These are phyloP conservation scores for Nyctibius bracteatus DNA, from an alignment of 2,113 vertebrate genomes.

Conservation along the genomic window DNA sequence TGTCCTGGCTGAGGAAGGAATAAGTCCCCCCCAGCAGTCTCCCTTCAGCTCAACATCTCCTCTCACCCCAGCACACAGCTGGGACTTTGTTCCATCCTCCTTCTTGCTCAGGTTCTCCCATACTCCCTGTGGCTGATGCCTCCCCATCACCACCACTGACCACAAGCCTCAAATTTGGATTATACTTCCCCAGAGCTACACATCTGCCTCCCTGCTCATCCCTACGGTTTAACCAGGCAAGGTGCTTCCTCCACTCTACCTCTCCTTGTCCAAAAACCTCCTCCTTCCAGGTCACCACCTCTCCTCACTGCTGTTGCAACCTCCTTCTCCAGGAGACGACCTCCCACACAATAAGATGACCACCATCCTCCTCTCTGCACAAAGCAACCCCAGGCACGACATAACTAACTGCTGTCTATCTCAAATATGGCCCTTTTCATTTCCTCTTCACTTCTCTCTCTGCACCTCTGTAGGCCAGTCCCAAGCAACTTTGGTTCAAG, in stretches of 20 bases:
- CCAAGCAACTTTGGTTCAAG: background rate
- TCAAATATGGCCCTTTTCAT: background rate
- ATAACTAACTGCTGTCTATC: background rate
- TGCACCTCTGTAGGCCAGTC: background rate
- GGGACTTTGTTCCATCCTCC: background rate
- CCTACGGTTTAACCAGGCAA: background rate
- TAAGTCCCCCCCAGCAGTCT: background rate
- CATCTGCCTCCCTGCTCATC: background rate
- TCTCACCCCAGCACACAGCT: background rate
- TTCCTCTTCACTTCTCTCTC: background rate
- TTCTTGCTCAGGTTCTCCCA: background rate
- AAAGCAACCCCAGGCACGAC: background rate
- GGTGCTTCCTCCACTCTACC: background rate
- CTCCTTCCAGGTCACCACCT: background rate
- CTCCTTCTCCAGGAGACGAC: background rate
- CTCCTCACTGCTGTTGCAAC: background rate
- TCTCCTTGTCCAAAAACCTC: background rate
- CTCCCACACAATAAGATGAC: background rate
- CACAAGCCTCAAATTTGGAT: background rate
- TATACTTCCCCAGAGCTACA: background rate
- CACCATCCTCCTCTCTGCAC: background rate
- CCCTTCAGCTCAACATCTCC: background rate
- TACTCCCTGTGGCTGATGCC: background rate
- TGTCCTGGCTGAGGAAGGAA: background rate
- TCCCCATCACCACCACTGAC: background rate